A percentile compares a stretch with the other conserved stretches of the same genome.
Evolutionary conservation across 2,888 invertebrate species (phyloP).

Genomic region (Arrhopalites spinosus): DNA sequence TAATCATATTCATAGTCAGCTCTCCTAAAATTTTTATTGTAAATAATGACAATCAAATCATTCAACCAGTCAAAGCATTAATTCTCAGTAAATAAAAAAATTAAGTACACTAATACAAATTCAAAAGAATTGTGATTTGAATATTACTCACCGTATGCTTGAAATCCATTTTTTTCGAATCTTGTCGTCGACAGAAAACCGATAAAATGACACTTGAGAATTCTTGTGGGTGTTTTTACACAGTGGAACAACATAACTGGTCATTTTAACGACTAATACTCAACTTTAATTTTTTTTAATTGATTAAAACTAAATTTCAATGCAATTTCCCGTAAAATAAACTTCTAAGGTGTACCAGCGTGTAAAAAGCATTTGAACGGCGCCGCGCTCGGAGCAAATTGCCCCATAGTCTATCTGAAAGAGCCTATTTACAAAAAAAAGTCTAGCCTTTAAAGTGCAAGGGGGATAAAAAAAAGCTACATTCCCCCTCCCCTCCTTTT

Average conservation of each 20-base stretch:
- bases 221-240: background rate
- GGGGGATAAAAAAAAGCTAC: no score
- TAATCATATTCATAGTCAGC: background rate
- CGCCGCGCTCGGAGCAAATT: no score
- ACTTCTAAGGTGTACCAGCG: no score
- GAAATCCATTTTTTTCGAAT: background rate
- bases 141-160: background rate
- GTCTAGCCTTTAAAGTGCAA: no score
- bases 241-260: background rate
- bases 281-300: background rate
- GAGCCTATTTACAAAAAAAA: no score
- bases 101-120: background rate
- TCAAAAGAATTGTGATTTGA: background rate
- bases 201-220: background rate
- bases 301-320: no score
- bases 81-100: background rate
- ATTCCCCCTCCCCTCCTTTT: no score
- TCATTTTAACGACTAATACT: background rate
- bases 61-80: background rate
- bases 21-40: background rate
- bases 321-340: no score
- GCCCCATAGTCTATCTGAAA: no score
- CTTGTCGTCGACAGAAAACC: background rate
- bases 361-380: no score
- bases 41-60: background rate